These are phyloP conservation scores for Canis aureus DNA, from an alignment of 2,113 vertebrate genomes.

Conservation along the genomic window DNA sequence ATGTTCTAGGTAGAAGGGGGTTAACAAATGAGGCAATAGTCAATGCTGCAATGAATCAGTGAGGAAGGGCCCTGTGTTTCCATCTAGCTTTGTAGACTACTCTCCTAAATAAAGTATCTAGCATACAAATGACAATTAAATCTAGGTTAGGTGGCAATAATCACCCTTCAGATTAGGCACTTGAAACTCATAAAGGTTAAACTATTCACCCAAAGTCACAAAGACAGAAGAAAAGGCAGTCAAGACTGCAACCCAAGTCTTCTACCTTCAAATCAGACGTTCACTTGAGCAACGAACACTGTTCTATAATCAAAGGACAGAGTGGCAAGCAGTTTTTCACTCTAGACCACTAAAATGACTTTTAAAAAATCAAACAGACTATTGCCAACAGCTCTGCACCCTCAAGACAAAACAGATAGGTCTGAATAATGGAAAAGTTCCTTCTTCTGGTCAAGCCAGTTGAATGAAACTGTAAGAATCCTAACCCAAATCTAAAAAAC, in stretches of 20 bases:
- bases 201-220: background rate
- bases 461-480: conserved; percentile 48
- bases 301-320: background rate
- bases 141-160: background rate
- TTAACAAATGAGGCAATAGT: background rate
- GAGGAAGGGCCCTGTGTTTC: background rate
- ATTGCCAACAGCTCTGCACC: background rate
- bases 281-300: background rate
- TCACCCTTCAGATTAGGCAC: background rate
- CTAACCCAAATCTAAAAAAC: conserved; percentile 22
- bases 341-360: background rate
- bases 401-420: background rate
- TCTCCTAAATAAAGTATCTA: background rate
- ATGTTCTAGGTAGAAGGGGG: background rate
- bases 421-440: background rate
- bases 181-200: background rate
- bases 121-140: background rate
- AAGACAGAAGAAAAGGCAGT: background rate
- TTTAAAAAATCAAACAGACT: conserved; percentile 18
- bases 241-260: background rate
- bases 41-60: background rate
- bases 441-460: background rate
- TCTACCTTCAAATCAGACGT: background rate
- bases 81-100: background rate
- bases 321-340: background rate